Evolutionary conservation across 2,797 vertebrate species (phyloP), one percentile per base, ranked within the genome.

Genomic region (Diceros bicornis): DNA sequence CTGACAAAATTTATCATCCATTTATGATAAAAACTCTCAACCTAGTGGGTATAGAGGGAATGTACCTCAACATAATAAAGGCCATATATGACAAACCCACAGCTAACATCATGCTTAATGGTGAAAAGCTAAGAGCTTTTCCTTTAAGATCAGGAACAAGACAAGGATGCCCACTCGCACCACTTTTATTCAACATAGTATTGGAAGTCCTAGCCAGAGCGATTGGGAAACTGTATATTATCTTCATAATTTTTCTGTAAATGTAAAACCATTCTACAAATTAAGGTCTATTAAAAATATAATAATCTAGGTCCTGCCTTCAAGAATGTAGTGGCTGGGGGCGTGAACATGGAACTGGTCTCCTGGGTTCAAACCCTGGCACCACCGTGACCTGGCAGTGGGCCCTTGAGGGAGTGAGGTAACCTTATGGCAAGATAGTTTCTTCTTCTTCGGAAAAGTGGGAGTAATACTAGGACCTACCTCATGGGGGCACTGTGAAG

Each of bases 181-280:
- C 18, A 66, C 29, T 74, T 64, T 66, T 34, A 66, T 47, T 78
- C 32, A 16, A 11, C 71, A 77, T 57, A 14, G 37, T 34, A 47
- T 78, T 13, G 52, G 27, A 77, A 37, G 91, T 78, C 37, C 32
- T 59, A 47, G 68, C 59, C 71, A 66, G 23, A 89, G 50, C 69
- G 25, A 44, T 75, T 75, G 44, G 85, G 88, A 89, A 89, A 75
- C 32, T 13, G 21, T 69, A 4, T 44, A 47, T 68, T 69, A 71
- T 52, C 69, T 55, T 79, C 50, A 69, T 27, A 25, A 69, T 89
- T 92, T 79, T 97, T 94, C 74, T 82, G 13, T 50, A 72, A 86
- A 92, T 78, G 84, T 78, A 68, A 87, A 93, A 87, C 32, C 1
- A 29, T 59, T 91, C 84, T 94, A 82, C 17, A 66, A 89, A 89